Conservation (phyloP, 2,113 vertebrate genomes). For the Gymnarchus niloticus region DNA sequence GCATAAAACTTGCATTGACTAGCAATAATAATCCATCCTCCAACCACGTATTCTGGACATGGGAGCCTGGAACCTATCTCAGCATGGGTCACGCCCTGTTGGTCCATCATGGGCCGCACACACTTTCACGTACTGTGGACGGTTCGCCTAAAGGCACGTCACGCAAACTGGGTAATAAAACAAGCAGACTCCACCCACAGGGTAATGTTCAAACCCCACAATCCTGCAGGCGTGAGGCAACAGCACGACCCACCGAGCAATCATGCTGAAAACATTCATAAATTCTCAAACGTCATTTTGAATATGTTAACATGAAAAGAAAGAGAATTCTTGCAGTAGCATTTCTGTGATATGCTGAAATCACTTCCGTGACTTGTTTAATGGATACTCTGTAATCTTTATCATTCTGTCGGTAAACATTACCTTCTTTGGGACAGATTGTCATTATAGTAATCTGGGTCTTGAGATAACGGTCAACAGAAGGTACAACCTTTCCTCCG, state of each 20-base stretch:
- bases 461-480: neutral
- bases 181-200: neutral
- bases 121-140: neutral
- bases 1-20: no score
- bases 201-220: neutral
- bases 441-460: neutral
- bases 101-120: neutral
- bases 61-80: neutral
- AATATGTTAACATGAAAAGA: neutral
- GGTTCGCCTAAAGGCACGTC: neutral
- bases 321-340: neutral
- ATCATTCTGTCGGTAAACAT: neutral
- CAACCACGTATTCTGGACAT: neutral
- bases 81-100: neutral
- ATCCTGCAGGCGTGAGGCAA: neutral
- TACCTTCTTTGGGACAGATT: neutral
- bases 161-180: neutral
- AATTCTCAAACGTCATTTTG: neutral
- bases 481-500: neutral
- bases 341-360: neutral
- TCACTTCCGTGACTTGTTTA: neutral
- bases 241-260: no score
- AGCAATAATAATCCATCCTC: neutral
- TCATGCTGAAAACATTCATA: neutral
- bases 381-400: neutral